phyloP scores from a whole-genome alignment of 1,140 invertebrate species.

The Colletes gigas region DNA sequence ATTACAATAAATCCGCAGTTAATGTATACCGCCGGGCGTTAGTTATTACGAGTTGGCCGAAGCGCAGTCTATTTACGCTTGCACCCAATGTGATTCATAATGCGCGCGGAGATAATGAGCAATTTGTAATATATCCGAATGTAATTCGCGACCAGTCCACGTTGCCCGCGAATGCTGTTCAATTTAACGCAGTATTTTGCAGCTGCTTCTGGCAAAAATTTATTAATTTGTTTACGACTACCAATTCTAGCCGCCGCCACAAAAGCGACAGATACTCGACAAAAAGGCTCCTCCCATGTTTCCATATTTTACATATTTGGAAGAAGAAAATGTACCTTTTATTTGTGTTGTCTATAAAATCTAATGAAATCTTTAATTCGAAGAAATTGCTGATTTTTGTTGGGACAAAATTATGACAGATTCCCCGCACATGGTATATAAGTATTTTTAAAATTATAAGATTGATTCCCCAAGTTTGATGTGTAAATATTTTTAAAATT shows the following conservation, averaged over 20 bases:
- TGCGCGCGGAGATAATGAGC: conserved; percentile 78
- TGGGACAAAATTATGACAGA: too few relatives aligned
- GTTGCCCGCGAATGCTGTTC: conserved; percentile 55
- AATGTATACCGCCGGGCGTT: conserved; percentile 74
- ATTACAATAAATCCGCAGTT: conserved; percentile 80
- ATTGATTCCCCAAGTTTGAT: too few relatives aligned
- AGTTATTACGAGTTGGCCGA: conserved; percentile 77
- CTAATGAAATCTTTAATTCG: too few relatives aligned
- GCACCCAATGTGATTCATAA: conserved; percentile 75
- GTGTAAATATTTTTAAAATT: too few relatives aligned
- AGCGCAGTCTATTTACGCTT: conserved; percentile 74
- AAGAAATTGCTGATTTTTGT: too few relatives aligned
- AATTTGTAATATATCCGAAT: conserved; percentile 79
- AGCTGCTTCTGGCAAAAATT: conserved; percentile 43
- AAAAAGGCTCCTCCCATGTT: neutral
- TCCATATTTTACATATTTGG: too few relatives aligned
- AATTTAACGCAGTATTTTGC: conserved; percentile 54
- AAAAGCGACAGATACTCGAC: too few relatives aligned
- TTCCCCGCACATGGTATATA: too few relatives aligned
- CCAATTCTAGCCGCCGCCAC: too few relatives aligned
- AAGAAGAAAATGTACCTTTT: too few relatives aligned
- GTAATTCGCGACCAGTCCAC: conserved; percentile 65
- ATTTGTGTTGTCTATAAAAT: too few relatives aligned
- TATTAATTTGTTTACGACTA: conserved; percentile 39
- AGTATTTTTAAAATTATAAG: too few relatives aligned